Evolutionary conservation across 2,797 vertebrate species (phyloP), one percentile per base, ranked within the genome.

Genomic region (Tangara arthus): DNA sequence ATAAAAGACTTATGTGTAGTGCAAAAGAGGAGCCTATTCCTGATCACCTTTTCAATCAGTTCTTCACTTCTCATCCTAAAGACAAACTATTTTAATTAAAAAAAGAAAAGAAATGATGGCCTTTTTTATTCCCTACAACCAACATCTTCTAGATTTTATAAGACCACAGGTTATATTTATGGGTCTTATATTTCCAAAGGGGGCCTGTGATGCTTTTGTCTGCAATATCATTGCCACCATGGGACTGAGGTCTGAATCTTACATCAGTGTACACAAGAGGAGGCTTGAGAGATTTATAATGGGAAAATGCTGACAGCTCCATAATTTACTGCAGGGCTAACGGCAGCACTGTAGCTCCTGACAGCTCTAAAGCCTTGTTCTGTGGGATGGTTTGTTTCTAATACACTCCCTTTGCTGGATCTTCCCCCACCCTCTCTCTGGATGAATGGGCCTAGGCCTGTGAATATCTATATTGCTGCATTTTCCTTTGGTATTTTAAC

Each of bases 221-320:
- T 93, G 66, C 82, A 39, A 10, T 88, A 94, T 92, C 73, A 77
- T 79, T 56, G 82, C 89, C 3, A 21, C 79, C 59, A 49, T 4
- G 24, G 89, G 85, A 86, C 85, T 81, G 28, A 65, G 61, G 52
- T 57, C 82, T 93, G 94, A 92, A 32, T 89, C 41, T 83, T 90
- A 64, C 44, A 79, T 83, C 56, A 69, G 28, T 34, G 59, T 88
- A 70, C 2, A 1, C 88, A 56, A 60, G 72, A 88, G 55, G 44
- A 88, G 84, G 52, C 66, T 86, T 65, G 70, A 71, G 77, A 93
- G 92, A 94, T 95, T 93, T 94, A 82, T 88, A 88, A 93, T 83
- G 89, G 95, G 94, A 82, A 95, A 95, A 96, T 9, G 66, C 76
- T 94, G 95, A 90, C 94, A 94, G 87, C 53, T 82, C 75, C 1